These are phyloP conservation scores for Pelvicachromis taeniatus DNA, from an alignment of 2,113 vertebrate genomes.

Conservation along the genomic window DNA sequence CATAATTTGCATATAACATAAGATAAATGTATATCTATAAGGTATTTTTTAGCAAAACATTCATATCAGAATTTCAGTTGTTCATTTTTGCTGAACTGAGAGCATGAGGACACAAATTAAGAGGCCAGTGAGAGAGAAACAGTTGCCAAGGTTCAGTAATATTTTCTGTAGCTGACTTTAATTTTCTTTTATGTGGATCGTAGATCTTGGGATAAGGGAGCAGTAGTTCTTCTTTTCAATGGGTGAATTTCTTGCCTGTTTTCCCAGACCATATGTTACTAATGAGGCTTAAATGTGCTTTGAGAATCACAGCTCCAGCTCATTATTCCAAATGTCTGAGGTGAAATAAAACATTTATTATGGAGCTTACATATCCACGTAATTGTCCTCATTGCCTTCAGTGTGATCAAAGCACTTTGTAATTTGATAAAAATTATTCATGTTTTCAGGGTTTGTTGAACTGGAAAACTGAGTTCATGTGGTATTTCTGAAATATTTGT, in stretches of 20 bases:
- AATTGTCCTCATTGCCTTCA: not conserved
- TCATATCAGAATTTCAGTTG: not conserved
- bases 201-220: not conserved
- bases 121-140: not conserved
- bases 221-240: not conserved
- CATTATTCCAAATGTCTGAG: not conserved
- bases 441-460: not conserved
- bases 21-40: not conserved
- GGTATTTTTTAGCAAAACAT: not conserved
- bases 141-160: not conserved
- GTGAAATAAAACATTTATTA: not conserved
- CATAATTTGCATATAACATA: not conserved
- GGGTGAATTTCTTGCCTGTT: not conserved
- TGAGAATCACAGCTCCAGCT: not conserved
- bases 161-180: not conserved
- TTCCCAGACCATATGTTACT: not conserved
- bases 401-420: not conserved
- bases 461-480: not conserved
- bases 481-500: not conserved
- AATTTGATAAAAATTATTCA: not conserved
- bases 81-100: not conserved
- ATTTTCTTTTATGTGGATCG: not conserved
- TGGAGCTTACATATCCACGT: not conserved
- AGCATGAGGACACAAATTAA: not conserved
- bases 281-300: slow-evolving; percentile 6